A percentile compares a stretch with the other conserved stretches of the same genome.
These are phyloP conservation scores for Polypedilum pembai DNA, from an alignment of 1,140 invertebrate genomes.

Conservation along the genomic window DNA sequence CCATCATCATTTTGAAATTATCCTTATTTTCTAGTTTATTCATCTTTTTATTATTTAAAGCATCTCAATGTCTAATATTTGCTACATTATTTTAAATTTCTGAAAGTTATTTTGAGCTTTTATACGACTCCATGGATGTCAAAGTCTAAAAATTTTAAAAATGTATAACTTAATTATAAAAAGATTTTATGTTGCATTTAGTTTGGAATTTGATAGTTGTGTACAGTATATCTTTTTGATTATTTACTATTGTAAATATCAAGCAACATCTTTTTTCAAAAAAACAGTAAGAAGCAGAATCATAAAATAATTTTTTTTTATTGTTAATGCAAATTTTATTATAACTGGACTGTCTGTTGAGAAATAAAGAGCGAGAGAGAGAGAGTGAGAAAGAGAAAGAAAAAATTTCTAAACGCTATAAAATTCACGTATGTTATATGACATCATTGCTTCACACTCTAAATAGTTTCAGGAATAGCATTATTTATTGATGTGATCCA, in stretches of 20 bases:
- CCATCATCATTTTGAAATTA: too few species aligned
- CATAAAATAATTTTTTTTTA: background rate
- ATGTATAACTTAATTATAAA: too few species aligned
- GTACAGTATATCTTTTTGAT: too few species aligned
- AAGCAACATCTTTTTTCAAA: background rate
- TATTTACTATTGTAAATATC: background rate
- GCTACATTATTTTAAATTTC: too few species aligned
- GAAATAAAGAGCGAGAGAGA: background rate
- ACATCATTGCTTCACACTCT: background rate
- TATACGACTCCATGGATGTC: too few species aligned
- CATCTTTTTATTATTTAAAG: too few species aligned
- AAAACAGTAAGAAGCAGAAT: background rate
- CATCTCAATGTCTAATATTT: too few species aligned
- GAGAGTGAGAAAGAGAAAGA: background rate
- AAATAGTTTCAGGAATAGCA: constrained; percentile 1
- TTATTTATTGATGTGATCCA: background rate
- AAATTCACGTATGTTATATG: background rate
- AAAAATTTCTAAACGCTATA: background rate
- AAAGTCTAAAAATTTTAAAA: too few species aligned
- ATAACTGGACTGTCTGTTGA: background rate
- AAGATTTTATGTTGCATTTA: too few species aligned
- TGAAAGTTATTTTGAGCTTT: too few species aligned
- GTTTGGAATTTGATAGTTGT: too few species aligned
- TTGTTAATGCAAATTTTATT: background rate
- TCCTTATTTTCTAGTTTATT: too few species aligned